Conservation (phyloP, 2,888 invertebrate species). For the Caenorhabditis becei region DNA sequence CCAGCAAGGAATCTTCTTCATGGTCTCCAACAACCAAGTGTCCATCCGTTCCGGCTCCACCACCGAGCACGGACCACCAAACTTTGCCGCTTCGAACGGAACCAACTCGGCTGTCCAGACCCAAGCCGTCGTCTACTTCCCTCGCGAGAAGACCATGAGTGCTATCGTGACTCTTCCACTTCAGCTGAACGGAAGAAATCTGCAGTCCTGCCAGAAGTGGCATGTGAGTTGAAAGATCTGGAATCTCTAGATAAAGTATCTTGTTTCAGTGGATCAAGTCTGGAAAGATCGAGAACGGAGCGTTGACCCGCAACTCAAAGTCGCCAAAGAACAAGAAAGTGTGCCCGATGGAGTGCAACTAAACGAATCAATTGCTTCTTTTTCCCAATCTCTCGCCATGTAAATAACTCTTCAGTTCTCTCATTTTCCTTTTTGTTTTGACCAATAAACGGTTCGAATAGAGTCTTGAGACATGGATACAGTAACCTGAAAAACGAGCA, state of each 20-base stretch:
- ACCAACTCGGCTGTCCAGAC: conserved; percentile 24
- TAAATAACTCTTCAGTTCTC: conserved; percentile 31
- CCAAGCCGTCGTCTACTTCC: conserved; percentile 44
- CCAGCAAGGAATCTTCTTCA: conserved; percentile 50
- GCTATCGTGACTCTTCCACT: conserved; percentile 36
- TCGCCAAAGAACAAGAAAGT: conserved; percentile 54
- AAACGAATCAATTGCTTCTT: conserved; percentile 2
- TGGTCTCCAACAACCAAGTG: conserved; percentile 54
- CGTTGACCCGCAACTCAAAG: conserved; percentile 27
- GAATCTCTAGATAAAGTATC: neutral
- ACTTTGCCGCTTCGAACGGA: conserved; percentile 27
- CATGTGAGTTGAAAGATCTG: conserved; percentile 24
- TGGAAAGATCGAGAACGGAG: conserved; percentile 49
- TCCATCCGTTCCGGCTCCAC: conserved; percentile 42
- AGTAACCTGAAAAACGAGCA: conserved; percentile 5
- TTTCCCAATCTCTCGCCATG: conserved; percentile 26
- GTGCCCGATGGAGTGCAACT: conserved; percentile 58
- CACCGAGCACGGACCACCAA: conserved; percentile 52
- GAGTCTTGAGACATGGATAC: conserved; percentile 1
- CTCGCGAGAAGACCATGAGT: conserved; percentile 45
- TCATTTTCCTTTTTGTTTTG: conserved; percentile 7
- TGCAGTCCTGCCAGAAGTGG: conserved; percentile 57
- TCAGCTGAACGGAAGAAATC: conserved; percentile 42
- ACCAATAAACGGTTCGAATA: conserved; percentile 45
- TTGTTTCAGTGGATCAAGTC: conserved; percentile 47